Percentiles rank a stretch among this genome's conserved stretches.
Conservation (phyloP, 2,888 invertebrate species). For the Mimachlamys varia region DNA sequence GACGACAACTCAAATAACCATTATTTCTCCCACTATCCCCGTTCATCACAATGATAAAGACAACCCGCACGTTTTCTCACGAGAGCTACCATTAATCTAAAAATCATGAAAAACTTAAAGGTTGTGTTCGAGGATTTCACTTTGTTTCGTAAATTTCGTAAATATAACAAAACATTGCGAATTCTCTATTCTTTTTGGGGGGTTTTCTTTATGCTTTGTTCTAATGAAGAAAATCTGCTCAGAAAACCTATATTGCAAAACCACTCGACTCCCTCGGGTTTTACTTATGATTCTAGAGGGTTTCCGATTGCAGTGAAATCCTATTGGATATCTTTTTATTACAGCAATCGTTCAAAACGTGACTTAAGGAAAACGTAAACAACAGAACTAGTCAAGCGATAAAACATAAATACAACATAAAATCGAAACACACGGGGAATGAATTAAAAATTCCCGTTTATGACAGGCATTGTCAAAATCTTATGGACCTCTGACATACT, state of each 20-base stretch:
- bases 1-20: neutral
- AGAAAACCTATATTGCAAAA: too few species aligned
- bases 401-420: neutral
- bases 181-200: too few species aligned
- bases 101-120: too few species aligned
- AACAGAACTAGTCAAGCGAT: neutral
- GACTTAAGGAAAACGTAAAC: neutral
- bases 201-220: too few species aligned
- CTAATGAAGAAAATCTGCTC: too few species aligned
- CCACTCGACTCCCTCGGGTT: too few species aligned
- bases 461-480: neutral
- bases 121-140: too few species aligned
- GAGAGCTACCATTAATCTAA: too few species aligned
- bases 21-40: neutral
- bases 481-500: neutral
- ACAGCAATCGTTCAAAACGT: neutral
- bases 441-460: constrained; percentile 41
- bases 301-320: neutral
- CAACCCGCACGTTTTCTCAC: too few species aligned
- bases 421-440: neutral
- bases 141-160: too few species aligned
- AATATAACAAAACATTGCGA: too few species aligned
- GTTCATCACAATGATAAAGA: neutral
- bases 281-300: neutral
- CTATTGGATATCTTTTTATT: neutral